Conservation (phyloP, 2,888 invertebrate species). For the Tetanocera ferruginea region DNA sequence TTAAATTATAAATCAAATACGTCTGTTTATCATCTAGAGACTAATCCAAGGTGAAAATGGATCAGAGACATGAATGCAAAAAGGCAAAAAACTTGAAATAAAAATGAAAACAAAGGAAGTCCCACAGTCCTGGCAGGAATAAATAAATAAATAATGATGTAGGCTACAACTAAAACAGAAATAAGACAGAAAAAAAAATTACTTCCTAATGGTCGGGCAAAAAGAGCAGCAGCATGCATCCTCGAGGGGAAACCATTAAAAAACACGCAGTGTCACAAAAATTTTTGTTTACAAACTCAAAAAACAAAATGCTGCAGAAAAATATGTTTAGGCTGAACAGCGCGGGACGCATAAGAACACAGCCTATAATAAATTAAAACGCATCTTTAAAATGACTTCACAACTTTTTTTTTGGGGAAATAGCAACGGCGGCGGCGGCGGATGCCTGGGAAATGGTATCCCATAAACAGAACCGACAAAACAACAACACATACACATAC, state of each 20-base stretch:
- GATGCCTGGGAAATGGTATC: slow-evolving; percentile 2
- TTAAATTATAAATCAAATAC: slow-evolving; percentile 12
- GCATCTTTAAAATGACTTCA: not conserved
- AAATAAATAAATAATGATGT: slow-evolving; percentile 16
- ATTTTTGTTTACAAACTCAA: not conserved
- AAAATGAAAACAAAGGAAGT: not conserved
- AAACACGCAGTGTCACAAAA: slow-evolving; percentile 7
- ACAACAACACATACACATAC: not conserved
- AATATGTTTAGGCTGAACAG: too few species aligned
- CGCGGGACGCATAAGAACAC: not conserved
- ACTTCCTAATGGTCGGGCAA: not conserved
- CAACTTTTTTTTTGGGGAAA: not conserved
- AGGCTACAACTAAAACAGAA: not conserved
- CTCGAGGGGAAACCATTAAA: not conserved
- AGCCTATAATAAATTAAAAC: not conserved
- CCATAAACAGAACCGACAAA: slow-evolving; percentile 1
- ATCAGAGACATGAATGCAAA: not conserved
- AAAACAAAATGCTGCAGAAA: not conserved
- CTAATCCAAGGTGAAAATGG: not conserved
- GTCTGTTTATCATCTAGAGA: not conserved
- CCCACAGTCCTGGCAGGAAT: not conserved
- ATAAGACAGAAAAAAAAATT: not conserved
- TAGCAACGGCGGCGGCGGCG: not conserved
- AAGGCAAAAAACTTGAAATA: not conserved
- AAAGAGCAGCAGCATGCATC: not conserved